Base-by-base conservation (phyloP, 1,140 invertebrate genomes). In the Hormaphis cornu region DNA sequence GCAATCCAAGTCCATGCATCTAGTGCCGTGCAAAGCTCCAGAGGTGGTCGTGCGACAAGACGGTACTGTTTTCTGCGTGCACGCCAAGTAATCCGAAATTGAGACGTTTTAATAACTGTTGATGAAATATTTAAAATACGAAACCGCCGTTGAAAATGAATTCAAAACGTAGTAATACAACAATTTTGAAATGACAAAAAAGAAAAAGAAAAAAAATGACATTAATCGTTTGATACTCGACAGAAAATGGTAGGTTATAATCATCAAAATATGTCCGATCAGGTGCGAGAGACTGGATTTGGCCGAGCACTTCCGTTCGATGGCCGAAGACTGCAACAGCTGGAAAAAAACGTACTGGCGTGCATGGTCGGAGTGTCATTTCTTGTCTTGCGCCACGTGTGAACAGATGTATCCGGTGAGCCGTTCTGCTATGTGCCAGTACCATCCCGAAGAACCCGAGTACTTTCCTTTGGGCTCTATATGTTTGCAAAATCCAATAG, bases 291-390 rank as follows among this genome's bases (percentile, higher is more conserved):
- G 16, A 44, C 5, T 42, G 1, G 26, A 63, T 16, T 30, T 63
- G 59, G 22, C 18, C 14, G 18, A 63, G 8, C 16, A 63, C 12
- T 12, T 63, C 8, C 10, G 26, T 8, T 28, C 22, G 1, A 4
- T 44, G 3, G 42, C 10, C 0, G 0, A 5, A 1, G 8, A 63
- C 1, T 33, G 18, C 4, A n/a, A 16, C 14, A 44, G 24, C 22
- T 20, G 37, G 37, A 46, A 63, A 63, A 28, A 63, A 63, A 46
- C 40, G 6, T 63, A 63, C 42, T 63, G 42, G 59, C 42, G 18
- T 7, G 0, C 30, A 3, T 63, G 59, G 59, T 48, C 40, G 4
- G 42, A 48, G 20, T 63, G 42, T 22, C 59, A 63, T 48, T 63
- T 48, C 14, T 44, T 63, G 18, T 16, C n/a, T 12, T 63, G 59